Evolutionary conservation across 1,140 invertebrate genomes (phyloP).

Genomic region (Ptiloglossa arizonensis): DNA sequence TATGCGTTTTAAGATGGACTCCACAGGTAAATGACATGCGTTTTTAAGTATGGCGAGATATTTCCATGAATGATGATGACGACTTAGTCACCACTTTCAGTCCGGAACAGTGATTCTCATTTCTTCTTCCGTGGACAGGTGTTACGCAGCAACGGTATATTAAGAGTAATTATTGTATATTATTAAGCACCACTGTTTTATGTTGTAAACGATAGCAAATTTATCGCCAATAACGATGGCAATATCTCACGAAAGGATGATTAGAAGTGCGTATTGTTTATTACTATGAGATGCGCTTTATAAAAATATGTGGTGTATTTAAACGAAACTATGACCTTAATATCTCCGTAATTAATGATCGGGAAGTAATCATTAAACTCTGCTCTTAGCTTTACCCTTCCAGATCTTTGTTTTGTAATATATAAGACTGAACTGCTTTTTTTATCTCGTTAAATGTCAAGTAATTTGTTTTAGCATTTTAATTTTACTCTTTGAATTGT

Average conservation of each 20-base stretch:
- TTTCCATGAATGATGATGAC: neutral
- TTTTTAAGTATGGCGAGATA: neutral
- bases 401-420: too few relatives aligned
- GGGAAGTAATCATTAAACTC: too few relatives aligned
- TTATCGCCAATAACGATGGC: neutral
- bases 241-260: neutral
- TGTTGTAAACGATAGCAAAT: too few relatives aligned
- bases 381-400: too few relatives aligned
- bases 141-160: neutral
- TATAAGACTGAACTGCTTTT: too few relatives aligned
- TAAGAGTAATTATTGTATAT: too few relatives aligned
- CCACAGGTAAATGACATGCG: neutral
- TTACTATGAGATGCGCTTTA: neutral
- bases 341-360: too few relatives aligned
- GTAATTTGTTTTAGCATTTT: too few relatives aligned
- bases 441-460: too few relatives aligned
- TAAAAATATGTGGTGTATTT: neutral
- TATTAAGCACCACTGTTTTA: too few relatives aligned
- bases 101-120: neutral
- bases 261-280: neutral
- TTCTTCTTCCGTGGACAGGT: neutral
- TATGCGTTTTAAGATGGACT: too few relatives aligned
- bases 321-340: neutral
- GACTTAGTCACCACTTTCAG: neutral
- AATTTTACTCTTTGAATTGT: too few relatives aligned